Evolutionary conservation across 2,113 vertebrate genomes (phyloP).

Genomic region (Platysteira castanea): DNA sequence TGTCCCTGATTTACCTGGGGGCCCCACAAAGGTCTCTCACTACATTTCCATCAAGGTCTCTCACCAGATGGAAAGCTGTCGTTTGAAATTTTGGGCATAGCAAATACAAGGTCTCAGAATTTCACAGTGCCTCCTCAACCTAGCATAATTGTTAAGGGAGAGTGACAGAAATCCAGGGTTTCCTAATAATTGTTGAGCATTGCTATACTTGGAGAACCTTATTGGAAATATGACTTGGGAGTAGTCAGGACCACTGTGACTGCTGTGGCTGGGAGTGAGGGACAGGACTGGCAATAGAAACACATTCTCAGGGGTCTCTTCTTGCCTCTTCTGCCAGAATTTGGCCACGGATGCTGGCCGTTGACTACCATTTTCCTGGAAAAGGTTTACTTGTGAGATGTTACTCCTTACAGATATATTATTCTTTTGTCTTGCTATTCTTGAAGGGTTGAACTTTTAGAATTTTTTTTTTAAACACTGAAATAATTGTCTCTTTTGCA

Average conservation of each 20-base stretch:
- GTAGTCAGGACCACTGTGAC: neutral
- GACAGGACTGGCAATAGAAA: neutral
- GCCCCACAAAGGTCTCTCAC: neutral
- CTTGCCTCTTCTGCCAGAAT: neutral
- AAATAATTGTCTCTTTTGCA: neutral
- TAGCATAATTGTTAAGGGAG: neutral
- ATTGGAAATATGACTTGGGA: neutral
- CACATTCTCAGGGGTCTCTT: rapidly evolving
- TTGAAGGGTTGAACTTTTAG: neutral
- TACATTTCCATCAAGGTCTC: neutral
- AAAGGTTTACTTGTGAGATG: neutral
- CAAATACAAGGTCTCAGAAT: neutral
- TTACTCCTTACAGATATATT: neutral
- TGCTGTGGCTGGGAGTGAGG: neutral
- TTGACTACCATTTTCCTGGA: neutral
- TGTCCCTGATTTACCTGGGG: neutral
- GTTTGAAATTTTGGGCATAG: neutral
- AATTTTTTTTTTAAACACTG: neutral
- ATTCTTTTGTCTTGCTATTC: neutral
- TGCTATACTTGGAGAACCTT: neutral
- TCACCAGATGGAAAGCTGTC: neutral
- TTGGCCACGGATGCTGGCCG: neutral
- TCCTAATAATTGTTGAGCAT: neutral
- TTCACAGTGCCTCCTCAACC: neutral
- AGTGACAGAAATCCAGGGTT: neutral